Conservation (phyloP, 2,113 vertebrate species). For the Chunga burmeisteri region DNA sequence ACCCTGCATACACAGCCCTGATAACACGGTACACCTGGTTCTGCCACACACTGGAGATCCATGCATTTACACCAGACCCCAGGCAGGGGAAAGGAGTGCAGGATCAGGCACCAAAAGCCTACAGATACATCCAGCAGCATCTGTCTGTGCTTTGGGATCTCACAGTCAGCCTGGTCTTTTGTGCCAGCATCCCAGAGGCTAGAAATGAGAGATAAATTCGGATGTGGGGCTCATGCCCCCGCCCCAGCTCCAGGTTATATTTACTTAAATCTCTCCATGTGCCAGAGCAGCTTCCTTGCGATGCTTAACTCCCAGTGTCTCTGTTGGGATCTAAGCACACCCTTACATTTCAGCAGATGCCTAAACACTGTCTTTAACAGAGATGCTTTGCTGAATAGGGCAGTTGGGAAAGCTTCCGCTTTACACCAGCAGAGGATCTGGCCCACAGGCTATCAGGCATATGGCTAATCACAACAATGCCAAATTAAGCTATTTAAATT, state of each 20-base stretch:
- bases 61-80: neutral
- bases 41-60: accelerated
- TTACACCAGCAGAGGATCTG: conserved; percentile 36
- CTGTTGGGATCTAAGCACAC: neutral
- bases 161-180: neutral
- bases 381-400: neutral
- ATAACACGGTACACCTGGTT: accelerated
- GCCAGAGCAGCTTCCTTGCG: neutral
- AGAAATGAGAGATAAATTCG: accelerated
- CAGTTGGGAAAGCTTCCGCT: neutral
- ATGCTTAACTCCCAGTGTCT: neutral
- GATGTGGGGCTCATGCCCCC: neutral
- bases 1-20: neutral
- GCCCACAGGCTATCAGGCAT: conserved; percentile 27
- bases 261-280: neutral
- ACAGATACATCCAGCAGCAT: neutral
- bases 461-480: conserved; percentile 46
- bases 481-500: conserved; percentile 65
- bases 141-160: neutral
- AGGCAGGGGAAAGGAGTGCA: neutral
- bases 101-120: neutral
- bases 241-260: neutral
- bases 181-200: neutral
- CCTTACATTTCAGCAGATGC: neutral
- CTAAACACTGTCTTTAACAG: neutral